Evolutionary conservation across 1,140 invertebrate species (phyloP).

Genomic region (Cyrtorhinus lividipennis): DNA sequence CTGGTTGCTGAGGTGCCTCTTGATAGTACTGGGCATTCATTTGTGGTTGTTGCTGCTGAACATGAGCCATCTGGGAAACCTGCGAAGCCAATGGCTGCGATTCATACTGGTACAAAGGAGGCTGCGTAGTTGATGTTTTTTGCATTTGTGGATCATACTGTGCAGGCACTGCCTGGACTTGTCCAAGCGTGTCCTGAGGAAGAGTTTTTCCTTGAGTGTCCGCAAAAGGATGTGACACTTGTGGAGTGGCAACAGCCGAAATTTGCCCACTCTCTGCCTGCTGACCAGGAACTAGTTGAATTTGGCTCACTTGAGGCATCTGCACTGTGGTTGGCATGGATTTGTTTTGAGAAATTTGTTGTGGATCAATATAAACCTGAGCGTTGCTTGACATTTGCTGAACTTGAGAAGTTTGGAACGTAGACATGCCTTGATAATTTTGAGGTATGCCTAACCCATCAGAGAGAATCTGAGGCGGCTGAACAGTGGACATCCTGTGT

Average conservation of each 20-base stretch:
- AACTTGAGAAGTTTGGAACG: not conserved
- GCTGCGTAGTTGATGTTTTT: conserved; percentile 7
- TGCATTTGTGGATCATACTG: not conserved
- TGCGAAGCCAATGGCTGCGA: not conserved
- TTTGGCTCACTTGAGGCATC: conserved; percentile 2
- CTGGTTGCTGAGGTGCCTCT: not conserved
- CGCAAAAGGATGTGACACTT: not conserved
- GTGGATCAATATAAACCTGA: not conserved
- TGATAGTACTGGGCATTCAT: not conserved
- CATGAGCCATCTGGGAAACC: not conserved
- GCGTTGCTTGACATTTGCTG: not conserved
- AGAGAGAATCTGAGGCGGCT: conserved; percentile 27
- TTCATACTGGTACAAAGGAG: not conserved
- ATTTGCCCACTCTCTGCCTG: not conserved
- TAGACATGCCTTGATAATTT: not conserved
- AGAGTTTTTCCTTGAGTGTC: not conserved
- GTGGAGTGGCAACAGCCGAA: not conserved
- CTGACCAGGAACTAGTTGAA: not conserved
- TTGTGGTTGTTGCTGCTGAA: conserved; percentile 3
- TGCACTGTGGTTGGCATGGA: not conserved
- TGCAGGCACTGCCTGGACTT: not conserved
- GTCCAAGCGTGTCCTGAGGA: not conserved
- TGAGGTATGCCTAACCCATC: too few species aligned
- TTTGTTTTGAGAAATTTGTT: not conserved
- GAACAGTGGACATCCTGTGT: conserved; percentile 11